Base-by-base conservation (phyloP, 2,797 vertebrate genomes). In the Centroberyx gerrardi region DNA sequence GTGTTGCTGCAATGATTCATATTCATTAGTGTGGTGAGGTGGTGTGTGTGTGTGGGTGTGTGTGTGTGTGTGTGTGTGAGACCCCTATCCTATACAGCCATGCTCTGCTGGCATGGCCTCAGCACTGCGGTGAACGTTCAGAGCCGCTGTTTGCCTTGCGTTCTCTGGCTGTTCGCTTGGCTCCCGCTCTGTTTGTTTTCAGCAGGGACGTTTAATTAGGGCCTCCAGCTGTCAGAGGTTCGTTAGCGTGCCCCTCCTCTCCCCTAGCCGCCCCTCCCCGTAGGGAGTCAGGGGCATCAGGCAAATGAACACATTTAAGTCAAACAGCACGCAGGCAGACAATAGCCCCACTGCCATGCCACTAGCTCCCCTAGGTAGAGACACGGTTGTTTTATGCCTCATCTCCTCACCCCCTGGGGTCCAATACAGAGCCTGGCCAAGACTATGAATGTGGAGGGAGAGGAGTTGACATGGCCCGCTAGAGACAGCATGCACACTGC, bases 151-250 rank as follows among this genome's bases (percentile, higher is more conserved):
- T 85, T 79, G 85, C 82, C 61, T 72, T 70, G 74, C 66, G 14
- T 70, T 82, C 76, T 82, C 85, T 87, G 88, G 86, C 89, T 90
- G 90, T 90, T 89, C 74, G 80, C 90, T 91, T 93, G 90, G 91
- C 93, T 88, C 90, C 81, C 52, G 85, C 89, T 93, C 92, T 93
- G 92, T 95, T 94, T 95, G 94, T 94, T 95, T 96, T 95, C 94
- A 92, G 89, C 80, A 80, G 92, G 94, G 95, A 95, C 93, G 91
- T 93, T 96, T 96, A 96, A 96, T 96, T 96, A 96, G 95, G 93
- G 94, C 94, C 94, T 96, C 94, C 95, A 95, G 95, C 94, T 95
- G 94, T 95, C 94, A 93, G 91, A 91, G 93, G 90, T 96, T 95
- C 93, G 93, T 95, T 95, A 95, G 93, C 75, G 82, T 68, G 87